Conservation (phyloP, 2,888 invertebrate genomes). For the Aelia acuminata region DNA sequence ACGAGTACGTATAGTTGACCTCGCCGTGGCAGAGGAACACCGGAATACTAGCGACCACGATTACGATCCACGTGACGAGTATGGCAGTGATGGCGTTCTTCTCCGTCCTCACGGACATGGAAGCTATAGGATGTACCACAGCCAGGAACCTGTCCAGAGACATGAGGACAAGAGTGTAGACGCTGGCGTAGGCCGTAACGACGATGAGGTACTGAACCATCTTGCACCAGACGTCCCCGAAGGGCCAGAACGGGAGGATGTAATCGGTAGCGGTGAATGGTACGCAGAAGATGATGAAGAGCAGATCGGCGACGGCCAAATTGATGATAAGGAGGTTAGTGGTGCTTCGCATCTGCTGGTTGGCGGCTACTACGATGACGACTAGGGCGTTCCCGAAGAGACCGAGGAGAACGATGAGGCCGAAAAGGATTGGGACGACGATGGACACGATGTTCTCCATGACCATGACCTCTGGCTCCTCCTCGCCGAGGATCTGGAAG, state of each 20-base stretch:
- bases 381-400: slow-evolving; percentile 88
- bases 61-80: slow-evolving; percentile 84
- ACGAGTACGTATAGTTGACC: slow-evolving; percentile 77
- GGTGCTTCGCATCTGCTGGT: slow-evolving; percentile 93
- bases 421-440: slow-evolving; percentile 86
- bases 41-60: slow-evolving; percentile 83
- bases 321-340: slow-evolving; percentile 94
- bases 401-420: slow-evolving; percentile 89
- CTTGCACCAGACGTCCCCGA: slow-evolving; percentile 91
- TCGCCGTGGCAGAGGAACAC: slow-evolving; percentile 84
- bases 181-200: slow-evolving; percentile 93
- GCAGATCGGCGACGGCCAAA: slow-evolving; percentile 89
- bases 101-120: slow-evolving; percentile 86
- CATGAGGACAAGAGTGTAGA: slow-evolving; percentile 95
- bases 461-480: slow-evolving; percentile 67
- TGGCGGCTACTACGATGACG: slow-evolving; percentile 88
- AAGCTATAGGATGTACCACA: slow-evolving; percentile 92
- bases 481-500: slow-evolving; percentile 65
- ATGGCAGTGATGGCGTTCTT: slow-evolving; percentile 86
- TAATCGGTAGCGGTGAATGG: slow-evolving; percentile 95
- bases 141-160: slow-evolving; percentile 92
- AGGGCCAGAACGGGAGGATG: slow-evolving; percentile 89
- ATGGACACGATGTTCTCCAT: slow-evolving; percentile 77
- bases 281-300: slow-evolving; percentile 93
- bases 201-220: slow-evolving; percentile 92